A percentile compares a stretch with the other conserved stretches of the same genome.
Evolutionary conservation across 2,888 invertebrate genomes (phyloP).

Genomic region (Heliconius charithonia): DNA sequence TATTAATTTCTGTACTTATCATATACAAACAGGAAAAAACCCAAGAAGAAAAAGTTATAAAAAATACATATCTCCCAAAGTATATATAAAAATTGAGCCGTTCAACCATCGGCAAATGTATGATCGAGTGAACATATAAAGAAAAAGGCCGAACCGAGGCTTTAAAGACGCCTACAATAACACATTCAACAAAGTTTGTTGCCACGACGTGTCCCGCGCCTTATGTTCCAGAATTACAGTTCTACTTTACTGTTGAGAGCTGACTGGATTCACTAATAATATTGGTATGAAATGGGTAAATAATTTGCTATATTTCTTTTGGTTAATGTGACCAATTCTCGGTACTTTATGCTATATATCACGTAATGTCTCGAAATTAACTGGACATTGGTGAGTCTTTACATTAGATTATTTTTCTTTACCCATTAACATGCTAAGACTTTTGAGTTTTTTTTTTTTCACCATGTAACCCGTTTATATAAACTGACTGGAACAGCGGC

Average conservation of each 20-base stretch:
- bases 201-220: slow-evolving; percentile 65
- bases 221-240: slow-evolving; percentile 44
- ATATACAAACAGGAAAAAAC: background rate
- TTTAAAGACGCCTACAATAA: slow-evolving; percentile 61
- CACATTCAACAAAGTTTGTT: slow-evolving; percentile 82
- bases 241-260: slow-evolving; percentile 48
- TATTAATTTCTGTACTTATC: background rate
- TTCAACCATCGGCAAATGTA: background rate
- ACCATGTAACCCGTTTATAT: background rate
- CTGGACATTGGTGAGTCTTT: background rate
- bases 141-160: background rate
- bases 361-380: background rate
- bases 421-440: background rate
- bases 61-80: background rate
- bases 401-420: background rate
- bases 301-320: slow-evolving; percentile 11
- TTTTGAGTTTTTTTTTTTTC: too few species aligned
- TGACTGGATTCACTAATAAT: slow-evolving; percentile 47
- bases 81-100: background rate
- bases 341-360: background rate
- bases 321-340: background rate
- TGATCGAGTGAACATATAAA: background rate
- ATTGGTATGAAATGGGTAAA: background rate
- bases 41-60: background rate
- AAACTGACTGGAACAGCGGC: background rate